Percentiles rank a stretch among this genome's conserved stretches.
Evolutionary conservation across 2,113 vertebrate species (phyloP).

Genomic region (Synodontis membranacea): DNA sequence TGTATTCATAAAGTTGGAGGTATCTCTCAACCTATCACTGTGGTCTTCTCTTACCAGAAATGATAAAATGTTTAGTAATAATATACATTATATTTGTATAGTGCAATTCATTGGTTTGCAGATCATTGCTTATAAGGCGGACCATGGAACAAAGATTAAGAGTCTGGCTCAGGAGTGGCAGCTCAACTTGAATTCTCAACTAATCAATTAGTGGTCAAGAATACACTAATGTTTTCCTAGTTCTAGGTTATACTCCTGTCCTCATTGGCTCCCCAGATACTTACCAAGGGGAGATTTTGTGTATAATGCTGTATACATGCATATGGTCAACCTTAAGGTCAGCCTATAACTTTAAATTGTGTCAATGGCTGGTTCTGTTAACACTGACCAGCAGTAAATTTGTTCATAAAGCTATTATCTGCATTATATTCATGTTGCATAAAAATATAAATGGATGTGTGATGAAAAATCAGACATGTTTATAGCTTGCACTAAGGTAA

Average conservation of each 20-base stretch:
- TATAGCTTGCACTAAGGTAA: too few species aligned
- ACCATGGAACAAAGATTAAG: background rate
- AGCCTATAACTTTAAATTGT: background rate
- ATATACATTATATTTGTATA: background rate
- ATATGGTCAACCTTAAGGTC: background rate
- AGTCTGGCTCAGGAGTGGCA: background rate
- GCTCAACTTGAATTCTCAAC: background rate
- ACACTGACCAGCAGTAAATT: background rate
- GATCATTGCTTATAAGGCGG: background rate
- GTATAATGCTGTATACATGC: background rate
- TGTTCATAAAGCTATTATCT: background rate
- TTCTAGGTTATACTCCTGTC: background rate
- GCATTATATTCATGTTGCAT: background rate
- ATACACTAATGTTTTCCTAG: background rate
- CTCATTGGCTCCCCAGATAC: too few species aligned
- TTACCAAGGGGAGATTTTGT: too few species aligned
- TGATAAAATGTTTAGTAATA: background rate
- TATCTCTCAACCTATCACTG: background rate
- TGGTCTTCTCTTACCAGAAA: background rate
- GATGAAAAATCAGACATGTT: too few species aligned
- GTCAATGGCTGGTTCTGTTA: background rate
- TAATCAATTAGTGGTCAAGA: background rate
- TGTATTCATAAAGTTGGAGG: background rate
- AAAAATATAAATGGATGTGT: background rate
- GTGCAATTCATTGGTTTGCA: background rate